Conservation (phyloP, 2,888 invertebrate genomes). For the Melieria omissa region DNA sequence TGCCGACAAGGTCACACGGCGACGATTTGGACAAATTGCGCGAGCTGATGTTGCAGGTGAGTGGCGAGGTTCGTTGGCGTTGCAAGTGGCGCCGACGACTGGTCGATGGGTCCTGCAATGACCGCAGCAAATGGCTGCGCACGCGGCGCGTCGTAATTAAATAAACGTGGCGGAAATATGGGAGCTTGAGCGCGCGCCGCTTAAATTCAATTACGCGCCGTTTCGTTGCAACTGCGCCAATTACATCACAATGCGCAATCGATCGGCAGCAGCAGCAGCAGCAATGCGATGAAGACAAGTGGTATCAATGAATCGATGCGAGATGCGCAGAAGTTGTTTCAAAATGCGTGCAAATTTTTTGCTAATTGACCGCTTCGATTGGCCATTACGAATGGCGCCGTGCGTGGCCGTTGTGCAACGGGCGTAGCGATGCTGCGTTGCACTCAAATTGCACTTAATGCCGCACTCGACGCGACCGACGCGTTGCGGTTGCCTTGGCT, state of each 20-base stretch:
- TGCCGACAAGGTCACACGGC: conserved; percentile 69
- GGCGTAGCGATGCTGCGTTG: not conserved
- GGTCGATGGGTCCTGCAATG: too few species aligned
- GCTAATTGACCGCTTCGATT: conserved; percentile 22
- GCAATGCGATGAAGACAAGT: not conserved
- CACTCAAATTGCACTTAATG: conserved; percentile 32
- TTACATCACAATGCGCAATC: conserved; percentile 1
- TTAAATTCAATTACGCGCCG: conserved; percentile 20
- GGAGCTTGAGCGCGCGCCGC: conserved; percentile 9
- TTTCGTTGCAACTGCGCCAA: conserved; percentile 5
- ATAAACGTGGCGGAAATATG: not conserved
- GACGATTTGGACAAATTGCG: conserved; percentile 70
- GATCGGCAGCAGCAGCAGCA: conserved; percentile 21
- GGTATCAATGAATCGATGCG: not conserved
- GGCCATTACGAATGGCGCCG: not conserved
- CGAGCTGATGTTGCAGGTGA: conserved; percentile 70
- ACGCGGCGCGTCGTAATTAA: not conserved
- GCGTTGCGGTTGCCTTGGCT: too few species aligned
- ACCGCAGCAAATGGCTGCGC: too few species aligned
- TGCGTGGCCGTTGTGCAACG: not conserved
- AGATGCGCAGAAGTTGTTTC: not conserved
- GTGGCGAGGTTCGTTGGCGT: conserved; percentile 44
- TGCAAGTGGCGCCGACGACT: not conserved
- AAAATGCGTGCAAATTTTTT: conserved; percentile 34
- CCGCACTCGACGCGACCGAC: not conserved